Base-by-base conservation (phyloP, 2,888 invertebrate species). In the Amphipoea lucens region DNA sequence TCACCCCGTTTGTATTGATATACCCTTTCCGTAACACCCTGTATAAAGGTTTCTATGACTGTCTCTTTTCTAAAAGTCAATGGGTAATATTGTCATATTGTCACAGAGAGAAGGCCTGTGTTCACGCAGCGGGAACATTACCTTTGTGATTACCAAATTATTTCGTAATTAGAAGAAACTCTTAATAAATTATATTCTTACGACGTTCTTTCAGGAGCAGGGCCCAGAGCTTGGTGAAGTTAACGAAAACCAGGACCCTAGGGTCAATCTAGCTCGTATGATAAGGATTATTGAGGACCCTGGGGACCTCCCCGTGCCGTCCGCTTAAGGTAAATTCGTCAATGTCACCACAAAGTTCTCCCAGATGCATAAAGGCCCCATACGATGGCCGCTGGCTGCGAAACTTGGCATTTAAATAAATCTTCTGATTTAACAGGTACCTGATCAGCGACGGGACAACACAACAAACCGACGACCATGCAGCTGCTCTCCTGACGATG, bases 391-490 rank as follows among this genome's bases (percentile, higher is more conserved):
- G 11, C n/a, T 60, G n/a, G 57, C 23, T 57, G 23, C 4, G 3
- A 7, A 23, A 60, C 57, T 11, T 60, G 57, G n/a, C n/a, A 60
- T 4, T 60, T 12, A n/a, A 4, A 60, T 12, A 63, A 63, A n/a
- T 40, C n/a, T n/a, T 57, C 40, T 57, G 57, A 1, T 74, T 74
- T 12, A n/a, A 51, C 74, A 74, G 57, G 40, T 7, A n/a, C 51
- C 67, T 5, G 67, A 17, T 20, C 40, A 40, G 20, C 12, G 42
- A n/a, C 6, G 9, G n/a, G n/a, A 73, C 23, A 48, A 36, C 9
- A 4, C 66, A 66, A 51, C 40, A 74, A 11, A 74, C 51, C 17
- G 66, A 66, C 40, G 40, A 66, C 66, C 20, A 20, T n/a, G 20
- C 51, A n/a, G 11, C 48, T 17, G 23, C n/a, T 20, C 17, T n/a